Evolutionary conservation across 2,113 vertebrate species (phyloP).

Genomic region (Deroptyus accipitrinus): DNA sequence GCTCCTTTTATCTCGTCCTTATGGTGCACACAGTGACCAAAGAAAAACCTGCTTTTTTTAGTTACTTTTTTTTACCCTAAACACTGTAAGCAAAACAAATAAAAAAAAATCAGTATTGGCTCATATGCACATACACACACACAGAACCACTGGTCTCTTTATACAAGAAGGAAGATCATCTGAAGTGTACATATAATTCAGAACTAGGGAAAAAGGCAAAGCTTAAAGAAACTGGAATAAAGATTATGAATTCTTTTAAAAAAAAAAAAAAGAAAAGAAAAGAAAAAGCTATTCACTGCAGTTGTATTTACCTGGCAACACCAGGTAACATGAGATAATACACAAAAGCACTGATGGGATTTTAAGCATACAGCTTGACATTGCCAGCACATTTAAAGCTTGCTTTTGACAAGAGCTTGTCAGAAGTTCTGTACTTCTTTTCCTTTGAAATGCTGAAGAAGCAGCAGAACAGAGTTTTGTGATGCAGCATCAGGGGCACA

Average conservation of each 20-base stretch:
- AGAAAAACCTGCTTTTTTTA: background rate
- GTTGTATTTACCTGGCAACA: constrained; percentile 26
- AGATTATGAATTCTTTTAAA: background rate
- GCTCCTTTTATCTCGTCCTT: background rate
- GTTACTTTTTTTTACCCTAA: background rate
- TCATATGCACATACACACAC: background rate
- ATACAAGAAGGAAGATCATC: background rate
- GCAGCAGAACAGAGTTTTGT: background rate
- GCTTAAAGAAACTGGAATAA: background rate
- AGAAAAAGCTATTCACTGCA: background rate
- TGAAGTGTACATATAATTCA: background rate
- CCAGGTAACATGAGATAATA: constrained; percentile 1
- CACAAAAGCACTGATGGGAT: background rate
- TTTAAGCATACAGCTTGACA: constrained; percentile 1
- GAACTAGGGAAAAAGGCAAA: background rate
- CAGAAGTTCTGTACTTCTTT: constrained; percentile 17
- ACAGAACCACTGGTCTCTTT: background rate
- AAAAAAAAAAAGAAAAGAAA: background rate
- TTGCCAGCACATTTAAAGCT: constrained; percentile 15
- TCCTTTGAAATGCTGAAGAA: constrained; percentile 27
- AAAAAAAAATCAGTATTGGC: background rate
- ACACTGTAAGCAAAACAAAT: background rate
- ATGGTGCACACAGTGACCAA: background rate
- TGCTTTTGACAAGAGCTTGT: constrained; percentile 4
- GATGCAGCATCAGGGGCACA: background rate